These are phyloP conservation scores for Maconellicoccus hirsutus DNA, from an alignment of 1,140 invertebrate species.

Conservation along the genomic window DNA sequence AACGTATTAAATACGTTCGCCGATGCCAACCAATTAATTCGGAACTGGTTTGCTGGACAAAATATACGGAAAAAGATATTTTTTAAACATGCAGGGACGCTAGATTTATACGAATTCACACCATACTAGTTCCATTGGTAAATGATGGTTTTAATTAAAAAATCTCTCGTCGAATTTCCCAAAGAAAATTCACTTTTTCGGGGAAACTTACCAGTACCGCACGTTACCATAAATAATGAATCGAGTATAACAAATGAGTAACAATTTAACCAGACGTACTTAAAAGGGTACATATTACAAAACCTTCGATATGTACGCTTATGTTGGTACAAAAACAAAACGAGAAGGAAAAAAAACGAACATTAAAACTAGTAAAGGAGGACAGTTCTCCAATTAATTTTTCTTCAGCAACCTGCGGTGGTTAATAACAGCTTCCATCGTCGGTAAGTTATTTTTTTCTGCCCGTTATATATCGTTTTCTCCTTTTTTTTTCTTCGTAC, in stretches of 20 bases:
- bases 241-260: no score
- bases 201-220: no score
- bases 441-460: neutral
- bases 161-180: no score
- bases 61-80: neutral
- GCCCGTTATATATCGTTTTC: constrained; percentile 1
- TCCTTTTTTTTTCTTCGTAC: neutral
- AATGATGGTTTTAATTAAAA: no score
- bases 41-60: neutral
- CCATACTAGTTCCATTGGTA: no score
- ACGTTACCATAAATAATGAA: no score
- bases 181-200: no score
- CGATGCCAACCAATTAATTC: neutral
- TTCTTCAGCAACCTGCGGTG: constrained; percentile 6
- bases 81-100: neutral
- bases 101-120: neutral
- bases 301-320: no score
- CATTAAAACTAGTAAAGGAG: neutral
- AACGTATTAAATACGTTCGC: neutral
- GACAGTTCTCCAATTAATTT: constrained; percentile 2
- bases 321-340: no score
- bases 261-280: no score
- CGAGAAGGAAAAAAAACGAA: neutral
- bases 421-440: constrained; percentile 7
- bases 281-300: no score